Evolutionary conservation across 2,113 vertebrate genomes (phyloP).

Genomic region (Heliornis fulica): DNA sequence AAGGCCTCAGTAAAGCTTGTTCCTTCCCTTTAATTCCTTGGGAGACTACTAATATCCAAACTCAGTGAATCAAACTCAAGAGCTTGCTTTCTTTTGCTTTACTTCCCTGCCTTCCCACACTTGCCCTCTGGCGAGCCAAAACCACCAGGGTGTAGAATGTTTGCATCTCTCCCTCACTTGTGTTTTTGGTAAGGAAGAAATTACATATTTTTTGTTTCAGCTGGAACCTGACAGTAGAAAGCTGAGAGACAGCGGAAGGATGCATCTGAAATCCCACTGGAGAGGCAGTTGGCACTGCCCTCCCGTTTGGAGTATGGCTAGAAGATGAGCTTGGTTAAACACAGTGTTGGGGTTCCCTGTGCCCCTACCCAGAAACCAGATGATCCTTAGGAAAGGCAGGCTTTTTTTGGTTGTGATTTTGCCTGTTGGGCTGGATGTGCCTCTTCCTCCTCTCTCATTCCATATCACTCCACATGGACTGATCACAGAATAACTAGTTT

Average conservation of each 20-base stretch:
- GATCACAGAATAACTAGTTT: no score
- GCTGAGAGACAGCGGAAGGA: background rate
- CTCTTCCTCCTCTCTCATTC: background rate
- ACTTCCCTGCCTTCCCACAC: background rate
- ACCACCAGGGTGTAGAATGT: background rate
- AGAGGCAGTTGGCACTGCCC: background rate
- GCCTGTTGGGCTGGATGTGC: background rate
- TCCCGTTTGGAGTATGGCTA: background rate
- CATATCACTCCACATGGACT: no score
- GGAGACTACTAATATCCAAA: background rate
- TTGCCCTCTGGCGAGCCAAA: background rate
- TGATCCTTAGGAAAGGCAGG: background rate
- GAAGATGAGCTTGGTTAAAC: background rate
- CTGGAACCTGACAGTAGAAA: background rate
- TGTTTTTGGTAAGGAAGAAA: background rate
- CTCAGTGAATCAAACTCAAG: background rate
- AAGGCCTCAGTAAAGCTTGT: background rate
- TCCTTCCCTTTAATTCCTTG: background rate
- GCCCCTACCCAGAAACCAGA: no score
- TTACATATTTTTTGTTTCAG: background rate
- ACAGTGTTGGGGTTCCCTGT: background rate
- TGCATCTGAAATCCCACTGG: background rate
- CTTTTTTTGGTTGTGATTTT: background rate
- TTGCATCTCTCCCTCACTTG: background rate
- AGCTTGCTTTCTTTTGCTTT: background rate